phyloP scores from a whole-genome alignment of 2,113 vertebrate genomes.

The Brachyhypopomus gauderio region DNA sequence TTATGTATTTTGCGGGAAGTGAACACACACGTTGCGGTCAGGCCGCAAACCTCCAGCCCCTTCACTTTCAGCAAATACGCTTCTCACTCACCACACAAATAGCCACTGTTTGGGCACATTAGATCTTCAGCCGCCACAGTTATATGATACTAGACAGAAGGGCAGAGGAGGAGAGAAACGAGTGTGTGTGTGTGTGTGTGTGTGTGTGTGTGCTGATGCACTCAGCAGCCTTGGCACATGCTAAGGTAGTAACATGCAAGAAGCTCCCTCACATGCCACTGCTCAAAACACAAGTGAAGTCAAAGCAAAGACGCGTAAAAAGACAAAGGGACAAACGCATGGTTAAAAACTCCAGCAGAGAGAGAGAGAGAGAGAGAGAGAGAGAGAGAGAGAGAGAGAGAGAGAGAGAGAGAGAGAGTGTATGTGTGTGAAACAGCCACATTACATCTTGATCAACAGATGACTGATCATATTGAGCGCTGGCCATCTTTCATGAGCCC shows the following conservation, averaged over 20 bases:
- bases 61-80: slow-evolving; percentile 66
- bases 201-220: not conserved
- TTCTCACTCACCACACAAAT: slow-evolving; percentile 69
- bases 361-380: not conserved
- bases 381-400: slow-evolving; percentile 26
- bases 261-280: not conserved
- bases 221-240: not conserved
- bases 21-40: slow-evolving; percentile 56
- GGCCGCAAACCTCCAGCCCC: slow-evolving; percentile 44
- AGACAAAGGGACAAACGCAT: slow-evolving; percentile 11
- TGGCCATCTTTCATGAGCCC: slow-evolving; percentile 92
- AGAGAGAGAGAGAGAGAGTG: slow-evolving; percentile 37
- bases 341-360: slow-evolving; percentile 40
- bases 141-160: slow-evolving; percentile 49
- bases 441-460: slow-evolving; percentile 98
- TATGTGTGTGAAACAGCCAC: slow-evolving; percentile 46
- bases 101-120: slow-evolving; percentile 53
- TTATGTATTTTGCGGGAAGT: slow-evolving; percentile 58
- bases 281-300: slow-evolving; percentile 7
- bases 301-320: slow-evolving; percentile 45
- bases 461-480: slow-evolving; percentile 91
- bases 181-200: slow-evolving; percentile 1
- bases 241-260: slow-evolving; percentile 2
- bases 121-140: slow-evolving; percentile 49
- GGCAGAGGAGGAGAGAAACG: slow-evolving; percentile 8